Percentiles rank a stretch among this genome's conserved stretches.
Evolutionary conservation across 2,888 invertebrate genomes (phyloP).

Genomic region (Diploptera punctata): DNA sequence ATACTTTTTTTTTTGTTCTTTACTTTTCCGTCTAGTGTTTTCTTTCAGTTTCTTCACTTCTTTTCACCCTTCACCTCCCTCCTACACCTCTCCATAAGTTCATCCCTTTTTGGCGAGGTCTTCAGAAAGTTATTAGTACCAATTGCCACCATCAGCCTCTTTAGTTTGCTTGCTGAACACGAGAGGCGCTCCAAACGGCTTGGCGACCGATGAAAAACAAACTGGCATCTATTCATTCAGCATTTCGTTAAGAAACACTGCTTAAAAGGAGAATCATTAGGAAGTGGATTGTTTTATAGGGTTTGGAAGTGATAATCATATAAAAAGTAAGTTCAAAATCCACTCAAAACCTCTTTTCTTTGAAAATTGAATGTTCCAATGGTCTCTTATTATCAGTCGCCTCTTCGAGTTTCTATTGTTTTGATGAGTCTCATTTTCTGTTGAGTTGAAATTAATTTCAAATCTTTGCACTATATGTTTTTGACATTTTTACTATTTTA

Average conservation of each 20-base stretch:
- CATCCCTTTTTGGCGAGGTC: constrained; percentile 37
- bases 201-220: constrained; percentile 35
- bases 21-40: neutral
- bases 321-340: constrained; percentile 19
- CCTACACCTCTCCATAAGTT: constrained; percentile 27
- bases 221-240: constrained; percentile 35
- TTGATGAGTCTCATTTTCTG: neutral
- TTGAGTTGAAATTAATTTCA: neutral
- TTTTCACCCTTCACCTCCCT: constrained; percentile 28
- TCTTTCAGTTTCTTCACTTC: constrained; percentile 4
- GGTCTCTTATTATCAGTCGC: constrained; percentile 10
- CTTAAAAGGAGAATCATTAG: constrained; percentile 22
- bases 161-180: neutral
- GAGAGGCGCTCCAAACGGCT: constrained; percentile 30
- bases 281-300: constrained; percentile 21
- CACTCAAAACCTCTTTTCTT: constrained; percentile 2
- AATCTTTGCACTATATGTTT: neutral
- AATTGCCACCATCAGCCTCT: constrained; percentile 33
- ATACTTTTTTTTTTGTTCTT: constrained; percentile 1
- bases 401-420: neutral
- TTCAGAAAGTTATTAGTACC: constrained; percentile 39
- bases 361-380: neutral
- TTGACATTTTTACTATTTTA: too few relatives aligned
- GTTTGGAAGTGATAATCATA: constrained; percentile 24
- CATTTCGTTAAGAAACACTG: constrained; percentile 34